Conservation (phyloP, 2,888 invertebrate genomes). For the Rhopalosiphum nymphaeae region DNA sequence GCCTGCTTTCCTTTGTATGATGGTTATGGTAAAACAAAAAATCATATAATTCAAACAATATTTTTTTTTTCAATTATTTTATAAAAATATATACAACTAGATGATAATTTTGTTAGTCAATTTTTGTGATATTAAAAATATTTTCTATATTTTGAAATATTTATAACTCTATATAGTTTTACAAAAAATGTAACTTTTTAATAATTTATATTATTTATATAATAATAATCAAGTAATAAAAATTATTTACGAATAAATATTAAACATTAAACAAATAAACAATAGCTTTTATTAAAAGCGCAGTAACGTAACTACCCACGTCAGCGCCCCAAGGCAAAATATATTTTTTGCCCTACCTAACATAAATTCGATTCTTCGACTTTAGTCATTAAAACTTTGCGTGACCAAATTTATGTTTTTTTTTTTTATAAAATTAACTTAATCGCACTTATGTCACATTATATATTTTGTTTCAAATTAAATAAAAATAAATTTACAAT, state of each 20-base stretch:
- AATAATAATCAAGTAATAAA: not conserved
- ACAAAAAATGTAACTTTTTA: not conserved
- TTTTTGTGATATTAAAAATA: not conserved
- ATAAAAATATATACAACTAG: not conserved
- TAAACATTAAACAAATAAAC: not conserved
- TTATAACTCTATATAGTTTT: not conserved
- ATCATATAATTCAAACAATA: not conserved
- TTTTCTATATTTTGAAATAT: not conserved
- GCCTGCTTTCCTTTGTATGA: slow-evolving; percentile 84
- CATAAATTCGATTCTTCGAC: too few species aligned
- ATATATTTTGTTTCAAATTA: too few species aligned
- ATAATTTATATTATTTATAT: not conserved
- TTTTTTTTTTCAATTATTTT: not conserved
- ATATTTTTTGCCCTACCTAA: too few species aligned
- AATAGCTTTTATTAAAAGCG: not conserved
- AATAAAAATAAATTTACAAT: too few species aligned
- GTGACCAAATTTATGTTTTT: too few species aligned
- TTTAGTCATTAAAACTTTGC: too few species aligned
- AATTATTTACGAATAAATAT: not conserved
- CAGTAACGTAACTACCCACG: too few species aligned
- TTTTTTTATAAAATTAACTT: too few species aligned
- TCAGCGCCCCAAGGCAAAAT: too few species aligned
- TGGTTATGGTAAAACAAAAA: slow-evolving; percentile 62
- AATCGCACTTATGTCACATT: too few species aligned
- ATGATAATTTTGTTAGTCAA: not conserved